Evolutionary conservation across 2,888 invertebrate genomes (phyloP), one percentile per base, ranked within the genome.

Genomic region (Synergus japonicus): DNA sequence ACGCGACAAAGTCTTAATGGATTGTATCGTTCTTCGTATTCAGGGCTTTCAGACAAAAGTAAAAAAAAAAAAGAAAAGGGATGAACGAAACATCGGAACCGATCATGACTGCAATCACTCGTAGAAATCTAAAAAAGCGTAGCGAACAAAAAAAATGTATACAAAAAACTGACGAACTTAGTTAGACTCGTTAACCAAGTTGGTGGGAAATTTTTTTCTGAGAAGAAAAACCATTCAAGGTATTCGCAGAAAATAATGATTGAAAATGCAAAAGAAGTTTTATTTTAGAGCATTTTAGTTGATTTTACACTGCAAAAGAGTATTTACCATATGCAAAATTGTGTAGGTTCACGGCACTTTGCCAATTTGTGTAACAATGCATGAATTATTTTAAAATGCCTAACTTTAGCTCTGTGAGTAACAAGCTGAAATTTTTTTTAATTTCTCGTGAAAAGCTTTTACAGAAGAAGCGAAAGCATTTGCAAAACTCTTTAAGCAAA

Each of bases 1-100:
- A 86, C 83, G 85, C 85, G 85, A 83, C 86, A 87, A 89, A 91
- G 88, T 89, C 90, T 89, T 91, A 90, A 91, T 91, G 91, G 91
- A 91, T 91, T 86, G 87, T 88, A 86, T 87, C 86, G 86, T 86
- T 85, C 81, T 83, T 79, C 86, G 85, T 86, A 88, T 88, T 88
- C 86, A 85, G 85, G 82, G 80, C 81, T 86, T 86, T 85, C 83
- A 78, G 82, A 81, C 79, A 82, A 82, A 83, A 77, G 80, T 78
- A 64, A 76, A 60, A 81, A 79, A 80, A 80, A 80, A 63, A 85
- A 84, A 85, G 83, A 85, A 83, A 79, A 64, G 77, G 77, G 76
- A 78, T 76, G 81, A 69, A 43, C 43, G 69, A 60, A 73, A 76
- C 49, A 76, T 46, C 73, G 69, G 64, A 77, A 81, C 83, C 69